phyloP scores from a whole-genome alignment of 2,113 vertebrate species.

The Chinchilla lanigera region DNA sequence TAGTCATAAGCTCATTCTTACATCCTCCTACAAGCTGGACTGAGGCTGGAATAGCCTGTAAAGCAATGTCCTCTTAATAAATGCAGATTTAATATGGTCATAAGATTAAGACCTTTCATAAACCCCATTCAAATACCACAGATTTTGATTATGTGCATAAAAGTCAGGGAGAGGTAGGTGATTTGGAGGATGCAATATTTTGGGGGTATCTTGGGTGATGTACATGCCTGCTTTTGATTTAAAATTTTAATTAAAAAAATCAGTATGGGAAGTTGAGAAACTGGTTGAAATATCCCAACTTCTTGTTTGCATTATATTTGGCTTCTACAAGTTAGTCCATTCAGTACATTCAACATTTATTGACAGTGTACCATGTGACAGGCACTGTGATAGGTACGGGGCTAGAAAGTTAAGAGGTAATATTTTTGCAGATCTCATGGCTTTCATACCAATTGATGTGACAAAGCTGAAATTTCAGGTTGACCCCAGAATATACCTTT shows the following conservation, averaged over 20 bases:
- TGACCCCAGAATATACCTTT: not conserved
- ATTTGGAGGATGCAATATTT: constrained; percentile 48
- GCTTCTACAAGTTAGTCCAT: constrained; percentile 43
- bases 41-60: constrained; percentile 76
- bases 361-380: not conserved
- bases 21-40: constrained; percentile 81
- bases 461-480: not conserved
- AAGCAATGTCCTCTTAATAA: constrained; percentile 85
- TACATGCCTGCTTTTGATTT: constrained; percentile 71
- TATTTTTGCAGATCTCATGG: not conserved
- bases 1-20: constrained; percentile 85
- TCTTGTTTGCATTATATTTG: not conserved
- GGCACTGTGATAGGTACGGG: not conserved
- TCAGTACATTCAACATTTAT: not conserved
- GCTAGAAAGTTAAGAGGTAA: not conserved
- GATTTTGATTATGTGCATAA: constrained; percentile 72
- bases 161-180: constrained; percentile 62
- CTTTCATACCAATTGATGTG: not conserved
- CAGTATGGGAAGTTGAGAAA: constrained; percentile 56
- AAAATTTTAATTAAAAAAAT: constrained; percentile 68
- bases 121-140: constrained; percentile 57
- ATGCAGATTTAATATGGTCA: constrained; percentile 84
- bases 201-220: constrained; percentile 54
- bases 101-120: constrained; percentile 82
- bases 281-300: constrained; percentile 4